Percentiles rank a stretch among this genome's conserved stretches.
phyloP scores from a whole-genome alignment of 2,888 invertebrate genomes.

The Andrena trimmerana region DNA sequence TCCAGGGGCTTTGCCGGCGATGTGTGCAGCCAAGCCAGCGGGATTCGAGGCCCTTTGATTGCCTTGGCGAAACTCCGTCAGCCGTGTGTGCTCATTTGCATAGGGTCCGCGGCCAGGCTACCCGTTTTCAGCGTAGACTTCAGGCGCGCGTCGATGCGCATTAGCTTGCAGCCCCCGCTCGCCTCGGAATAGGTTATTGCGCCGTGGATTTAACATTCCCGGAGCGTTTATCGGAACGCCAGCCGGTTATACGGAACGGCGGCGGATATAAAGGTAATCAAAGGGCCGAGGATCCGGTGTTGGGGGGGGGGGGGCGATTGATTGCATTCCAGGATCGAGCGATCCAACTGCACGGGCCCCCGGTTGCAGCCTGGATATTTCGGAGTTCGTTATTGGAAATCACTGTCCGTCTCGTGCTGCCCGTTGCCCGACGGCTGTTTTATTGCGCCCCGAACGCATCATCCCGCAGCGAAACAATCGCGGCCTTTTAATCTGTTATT shows the following conservation, averaged over 20 bases:
- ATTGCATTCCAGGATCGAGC: conserved; percentile 53
- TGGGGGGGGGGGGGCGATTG: conserved; percentile 45
- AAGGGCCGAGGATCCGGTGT: conserved; percentile 63
- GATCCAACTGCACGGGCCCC: conserved; percentile 7
- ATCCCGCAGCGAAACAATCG: conserved; percentile 34
- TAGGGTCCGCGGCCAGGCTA: conserved; percentile 41
- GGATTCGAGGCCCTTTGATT: conserved; percentile 55
- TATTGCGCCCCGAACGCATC: conserved; percentile 28
- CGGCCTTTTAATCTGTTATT: conserved; percentile 43
- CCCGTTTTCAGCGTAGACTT: conserved; percentile 62
- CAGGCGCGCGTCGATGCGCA: conserved; percentile 60
- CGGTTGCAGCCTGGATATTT: conserved; percentile 49
- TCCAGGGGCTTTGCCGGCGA: neutral
- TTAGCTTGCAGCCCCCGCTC: conserved; percentile 48
- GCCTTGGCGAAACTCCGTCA: conserved; percentile 44
- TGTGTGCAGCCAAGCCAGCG: neutral
- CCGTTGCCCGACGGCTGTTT: conserved; percentile 27
- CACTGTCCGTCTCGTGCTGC: conserved; percentile 50
- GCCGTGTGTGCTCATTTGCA: conserved; percentile 67
- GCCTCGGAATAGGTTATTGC: conserved; percentile 69
- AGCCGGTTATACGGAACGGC: conserved; percentile 53
- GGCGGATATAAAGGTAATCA: conserved; percentile 69
- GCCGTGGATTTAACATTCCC: conserved; percentile 77
- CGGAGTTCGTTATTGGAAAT: conserved; percentile 70
- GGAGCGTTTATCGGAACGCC: conserved; percentile 65